A percentile compares a stretch with the other conserved stretches of the same genome.
These are phyloP conservation scores for Heliconius sara DNA, from an alignment of 2,888 invertebrate species.

Conservation along the genomic window DNA sequence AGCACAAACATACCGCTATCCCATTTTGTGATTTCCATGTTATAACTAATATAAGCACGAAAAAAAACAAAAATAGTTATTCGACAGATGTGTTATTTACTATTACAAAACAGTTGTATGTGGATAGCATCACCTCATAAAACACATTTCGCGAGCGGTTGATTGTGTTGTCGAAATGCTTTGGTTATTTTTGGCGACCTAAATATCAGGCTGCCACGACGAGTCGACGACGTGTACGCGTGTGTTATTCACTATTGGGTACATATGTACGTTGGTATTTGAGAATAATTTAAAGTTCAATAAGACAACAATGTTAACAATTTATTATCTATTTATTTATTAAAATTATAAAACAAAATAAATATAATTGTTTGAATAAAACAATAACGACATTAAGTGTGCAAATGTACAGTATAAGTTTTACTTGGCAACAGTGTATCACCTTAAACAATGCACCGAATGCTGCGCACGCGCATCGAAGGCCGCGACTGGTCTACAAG, in stretches of 20 bases:
- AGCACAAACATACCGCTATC: slow-evolving; percentile 24
- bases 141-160: slow-evolving; percentile 50
- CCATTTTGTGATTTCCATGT: slow-evolving; percentile 20
- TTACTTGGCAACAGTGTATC: slow-evolving; percentile 27
- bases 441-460: slow-evolving; percentile 54
- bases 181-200: slow-evolving; percentile 80
- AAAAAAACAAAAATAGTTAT: background rate
- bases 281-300: slow-evolving; percentile 47
- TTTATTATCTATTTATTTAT: background rate
- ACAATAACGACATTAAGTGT: background rate
- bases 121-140: slow-evolving; percentile 1
- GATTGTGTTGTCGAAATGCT: slow-evolving; percentile 63
- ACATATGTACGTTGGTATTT: slow-evolving; percentile 38
- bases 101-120: background rate
- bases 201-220: slow-evolving; percentile 69
- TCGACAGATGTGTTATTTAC: background rate
- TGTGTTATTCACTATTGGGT: slow-evolving; percentile 47
- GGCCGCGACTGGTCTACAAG: slow-evolving; percentile 61
- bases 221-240: slow-evolving; percentile 51
- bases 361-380: too few species aligned
- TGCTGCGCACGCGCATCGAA: slow-evolving; percentile 71
- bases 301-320: slow-evolving; percentile 40
- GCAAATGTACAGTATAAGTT: slow-evolving; percentile 1
- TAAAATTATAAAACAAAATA: background rate
- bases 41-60: background rate